These are phyloP conservation scores for Drosophila rubida DNA, from an alignment of 2,888 invertebrate genomes.

Conservation along the genomic window DNA sequence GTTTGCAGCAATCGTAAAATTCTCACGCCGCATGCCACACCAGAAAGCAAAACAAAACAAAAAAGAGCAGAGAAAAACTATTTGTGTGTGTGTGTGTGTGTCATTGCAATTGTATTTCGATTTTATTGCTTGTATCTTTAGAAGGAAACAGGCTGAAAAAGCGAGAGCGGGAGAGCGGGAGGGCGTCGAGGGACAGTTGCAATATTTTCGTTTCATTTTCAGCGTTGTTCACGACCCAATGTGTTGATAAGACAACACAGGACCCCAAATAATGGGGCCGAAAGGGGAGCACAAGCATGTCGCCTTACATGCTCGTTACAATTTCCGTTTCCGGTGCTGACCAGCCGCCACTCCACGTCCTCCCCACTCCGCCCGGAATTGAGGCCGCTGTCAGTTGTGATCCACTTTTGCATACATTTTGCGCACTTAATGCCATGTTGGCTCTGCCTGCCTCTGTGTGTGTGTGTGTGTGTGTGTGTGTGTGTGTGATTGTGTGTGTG, in stretches of 20 bases:
- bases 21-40: slow-evolving; percentile 57
- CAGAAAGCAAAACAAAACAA: slow-evolving; percentile 12
- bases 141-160: slow-evolving; percentile 42
- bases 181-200: slow-evolving; percentile 64
- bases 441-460: slow-evolving; percentile 6
- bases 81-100: slow-evolving; percentile 21
- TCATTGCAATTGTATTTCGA: slow-evolving; percentile 75
- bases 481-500: slow-evolving; percentile 26
- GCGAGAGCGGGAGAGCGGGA: slow-evolving; percentile 1
- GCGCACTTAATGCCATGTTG: slow-evolving; percentile 43
- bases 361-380: slow-evolving; percentile 26
- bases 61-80: neutral
- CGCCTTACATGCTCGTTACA: slow-evolving; percentile 62
- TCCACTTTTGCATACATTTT: slow-evolving; percentile 58
- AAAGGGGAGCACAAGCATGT: slow-evolving; percentile 23
- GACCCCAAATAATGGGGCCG: slow-evolving; percentile 3
- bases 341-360: neutral
- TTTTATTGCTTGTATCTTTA: slow-evolving; percentile 76
- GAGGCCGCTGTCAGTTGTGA: slow-evolving; percentile 44
- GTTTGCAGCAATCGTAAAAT: slow-evolving; percentile 63
- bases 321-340: slow-evolving; percentile 62
- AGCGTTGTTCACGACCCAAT: slow-evolving; percentile 58
- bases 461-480: slow-evolving; percentile 6
- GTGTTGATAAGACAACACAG: slow-evolving; percentile 72
- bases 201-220: slow-evolving; percentile 78